Conservation (phyloP, 2,797 vertebrate genomes). For the Anniella stebbinsi region DNA sequence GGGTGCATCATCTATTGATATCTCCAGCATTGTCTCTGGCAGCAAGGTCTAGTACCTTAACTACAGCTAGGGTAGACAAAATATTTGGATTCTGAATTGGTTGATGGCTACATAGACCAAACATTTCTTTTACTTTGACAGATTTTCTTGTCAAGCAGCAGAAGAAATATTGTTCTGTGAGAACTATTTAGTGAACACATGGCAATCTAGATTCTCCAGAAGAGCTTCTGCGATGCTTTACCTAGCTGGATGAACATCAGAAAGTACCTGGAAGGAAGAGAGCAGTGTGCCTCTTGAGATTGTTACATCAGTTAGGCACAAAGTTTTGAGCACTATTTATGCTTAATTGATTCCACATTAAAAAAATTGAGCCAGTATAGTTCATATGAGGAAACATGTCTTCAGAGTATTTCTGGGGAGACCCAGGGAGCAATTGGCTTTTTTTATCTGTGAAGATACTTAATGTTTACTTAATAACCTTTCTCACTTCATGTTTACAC, state of each 20-base stretch:
- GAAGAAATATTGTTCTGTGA: neutral
- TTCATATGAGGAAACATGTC: neutral
- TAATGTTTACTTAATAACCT: neutral
- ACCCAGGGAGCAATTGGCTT: neutral
- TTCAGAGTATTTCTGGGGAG: neutral
- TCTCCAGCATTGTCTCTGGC: neutral
- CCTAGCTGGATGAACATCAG: neutral
- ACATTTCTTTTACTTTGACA: neutral
- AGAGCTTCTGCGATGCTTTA: neutral
- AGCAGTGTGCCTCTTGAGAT: constrained; percentile 14
- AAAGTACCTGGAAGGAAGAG: constrained; percentile 12
- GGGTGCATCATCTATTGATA: constrained; percentile 10
- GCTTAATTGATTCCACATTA: neutral
- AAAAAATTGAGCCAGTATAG: neutral
- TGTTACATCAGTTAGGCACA: neutral
- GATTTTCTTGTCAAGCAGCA: neutral
- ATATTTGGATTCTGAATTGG: neutral
- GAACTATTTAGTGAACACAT: neutral
- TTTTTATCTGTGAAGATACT: neutral
- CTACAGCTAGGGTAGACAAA: neutral
- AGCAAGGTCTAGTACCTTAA: neutral
- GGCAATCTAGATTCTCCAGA: neutral
- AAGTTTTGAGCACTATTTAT: neutral
- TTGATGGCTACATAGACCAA: neutral
- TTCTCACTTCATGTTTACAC: neutral